Evolutionary conservation across 2,797 vertebrate genomes (phyloP).

Genomic region (Sebastes aleutianus): DNA sequence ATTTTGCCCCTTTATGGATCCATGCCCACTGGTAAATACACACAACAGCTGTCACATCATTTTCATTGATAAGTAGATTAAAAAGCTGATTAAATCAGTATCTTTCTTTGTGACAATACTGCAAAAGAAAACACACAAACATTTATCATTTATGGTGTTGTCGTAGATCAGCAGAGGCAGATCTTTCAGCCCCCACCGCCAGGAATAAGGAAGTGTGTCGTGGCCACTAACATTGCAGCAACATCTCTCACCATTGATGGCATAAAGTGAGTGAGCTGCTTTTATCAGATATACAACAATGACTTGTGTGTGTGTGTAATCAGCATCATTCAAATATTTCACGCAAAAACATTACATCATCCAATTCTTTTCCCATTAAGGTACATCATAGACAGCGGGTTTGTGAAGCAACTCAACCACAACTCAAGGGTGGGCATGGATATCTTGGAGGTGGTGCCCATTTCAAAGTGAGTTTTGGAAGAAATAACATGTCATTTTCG

Average conservation of each 20-base stretch:
- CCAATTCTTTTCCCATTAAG: conserved; percentile 65
- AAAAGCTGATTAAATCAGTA: neutral
- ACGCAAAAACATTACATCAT: neutral
- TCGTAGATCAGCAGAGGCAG: conserved; percentile 92
- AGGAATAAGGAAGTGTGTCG: conserved; percentile 94
- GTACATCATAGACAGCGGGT: conserved; percentile 96
- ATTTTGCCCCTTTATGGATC: conserved; percentile 96
- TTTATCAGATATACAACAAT: neutral
- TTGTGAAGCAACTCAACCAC: conserved; percentile 97
- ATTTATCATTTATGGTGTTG: neutral
- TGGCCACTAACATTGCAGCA: conserved; percentile 97
- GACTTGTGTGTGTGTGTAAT: neutral
- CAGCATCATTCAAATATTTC: neutral
- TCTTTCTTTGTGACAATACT: neutral
- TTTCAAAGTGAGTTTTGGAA: conserved; percentile 90
- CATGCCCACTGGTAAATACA: conserved; percentile 92
- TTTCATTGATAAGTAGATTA: neutral
- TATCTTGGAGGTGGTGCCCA: conserved; percentile 95
- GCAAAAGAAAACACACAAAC: neutral
- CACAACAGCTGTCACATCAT: neutral
- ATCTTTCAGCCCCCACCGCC: conserved; percentile 93
- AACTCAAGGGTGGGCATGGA: conserved; percentile 95
- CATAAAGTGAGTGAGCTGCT: conserved; percentile 84
- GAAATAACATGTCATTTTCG: neutral
- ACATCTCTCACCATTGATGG: conserved; percentile 97